Base-by-base conservation (phyloP, 2,113 vertebrate species). In the Notechis scutatus region DNA sequence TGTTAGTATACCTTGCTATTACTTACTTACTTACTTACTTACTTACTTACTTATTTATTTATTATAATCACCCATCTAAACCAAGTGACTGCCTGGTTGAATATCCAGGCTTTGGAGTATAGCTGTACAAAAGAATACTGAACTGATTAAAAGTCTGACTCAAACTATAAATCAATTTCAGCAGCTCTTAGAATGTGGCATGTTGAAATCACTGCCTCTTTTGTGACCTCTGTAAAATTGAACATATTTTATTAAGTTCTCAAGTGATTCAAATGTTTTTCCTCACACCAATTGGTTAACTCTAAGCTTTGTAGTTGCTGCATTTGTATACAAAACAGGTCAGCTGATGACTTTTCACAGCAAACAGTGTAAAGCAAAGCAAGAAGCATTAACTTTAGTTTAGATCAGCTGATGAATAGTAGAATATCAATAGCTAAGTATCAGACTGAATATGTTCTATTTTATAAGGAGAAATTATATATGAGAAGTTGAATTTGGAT, bases 211-310 rank as follows among this genome's bases (percentile, higher is more conserved):
- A 92, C 74, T 92, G 52, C 87, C 39, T 74, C 47, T 88, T 64
- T 57, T 69, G 56, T n/a, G 18, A 47, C 45, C 55, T 20, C 88
- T 59, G 10, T 90, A 55, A 85, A 61, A 92, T 85, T 85, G 86
- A 61, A 92, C 69, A 50, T 45, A 45, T 39, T 85, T 42, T 85
- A 50, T 55, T 39, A 56, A 90, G 88, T 92, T 57, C 26, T 89
- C 52, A 90, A 92, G 54, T 92, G 92, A 90, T 92, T 92, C 59
- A 90, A 92, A 90, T 90, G 64, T 89, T 85, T 69, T 85, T 12
- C 47, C 64, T 34, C 26, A 56, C 47, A 69, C 26, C 52, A 29
- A 85, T 26, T 92, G 88, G 90, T 89, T 89, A 92, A 92, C 34
- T 10, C 88, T 15, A 52, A 50, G 54, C 29, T 89, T 56, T 92